Evolutionary conservation across 2,797 vertebrate genomes (phyloP).

Genomic region (Hydrolagus colliei): DNA sequence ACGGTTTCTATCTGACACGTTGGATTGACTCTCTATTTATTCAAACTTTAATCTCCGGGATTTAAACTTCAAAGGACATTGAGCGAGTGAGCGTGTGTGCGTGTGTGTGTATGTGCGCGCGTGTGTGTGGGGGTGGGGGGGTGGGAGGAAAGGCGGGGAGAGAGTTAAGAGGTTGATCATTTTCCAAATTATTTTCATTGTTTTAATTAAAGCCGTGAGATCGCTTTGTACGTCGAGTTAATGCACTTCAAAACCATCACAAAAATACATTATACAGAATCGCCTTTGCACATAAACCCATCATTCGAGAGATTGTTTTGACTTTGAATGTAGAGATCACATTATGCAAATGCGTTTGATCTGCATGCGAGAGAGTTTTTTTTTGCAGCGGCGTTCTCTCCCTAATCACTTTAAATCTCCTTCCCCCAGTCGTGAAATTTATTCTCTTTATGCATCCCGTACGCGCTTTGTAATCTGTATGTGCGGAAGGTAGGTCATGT

Average conservation of each 20-base stretch:
- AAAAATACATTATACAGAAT: neutral
- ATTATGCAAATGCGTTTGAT: slow-evolving; percentile 17
- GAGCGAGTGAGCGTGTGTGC: too few relatives aligned
- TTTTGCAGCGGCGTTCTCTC: neutral
- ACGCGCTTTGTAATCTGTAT: too few relatives aligned
- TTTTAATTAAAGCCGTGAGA: neutral
- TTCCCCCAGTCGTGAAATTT: neutral
- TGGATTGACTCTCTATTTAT: neutral
- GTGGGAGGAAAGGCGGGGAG: too few relatives aligned
- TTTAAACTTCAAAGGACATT: slow-evolving; percentile 20
- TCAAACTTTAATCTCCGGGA: neutral
- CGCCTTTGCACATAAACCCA: neutral
- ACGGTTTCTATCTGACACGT: slow-evolving; percentile 15
- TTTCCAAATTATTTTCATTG: slow-evolving; percentile 13
- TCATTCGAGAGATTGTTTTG: slow-evolving; percentile 16
- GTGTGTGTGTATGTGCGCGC: too few relatives aligned
- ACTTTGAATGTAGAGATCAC: neutral
- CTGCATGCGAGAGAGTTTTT: neutral
- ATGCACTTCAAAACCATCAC: neutral
- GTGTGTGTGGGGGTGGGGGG: too few relatives aligned
- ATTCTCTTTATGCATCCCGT: neutral
- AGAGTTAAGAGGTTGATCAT: neutral
- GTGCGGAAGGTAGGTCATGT: too few relatives aligned
- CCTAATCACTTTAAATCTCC: neutral
- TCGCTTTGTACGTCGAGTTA: neutral